Conservation (phyloP, 2,797 vertebrate genomes). For the Perodicticus potto region DNA sequence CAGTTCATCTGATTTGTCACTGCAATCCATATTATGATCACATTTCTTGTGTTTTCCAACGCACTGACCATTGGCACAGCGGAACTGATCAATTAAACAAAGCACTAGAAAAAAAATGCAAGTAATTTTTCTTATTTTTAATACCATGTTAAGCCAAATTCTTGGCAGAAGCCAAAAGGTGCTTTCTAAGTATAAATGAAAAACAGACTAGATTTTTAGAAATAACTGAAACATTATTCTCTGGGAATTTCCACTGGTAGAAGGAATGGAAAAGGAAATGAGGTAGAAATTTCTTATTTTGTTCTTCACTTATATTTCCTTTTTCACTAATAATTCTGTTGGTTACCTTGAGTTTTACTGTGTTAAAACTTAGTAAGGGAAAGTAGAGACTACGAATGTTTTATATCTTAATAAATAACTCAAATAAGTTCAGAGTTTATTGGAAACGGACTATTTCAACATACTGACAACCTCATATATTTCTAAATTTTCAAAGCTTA, state of each 20-base stretch:
- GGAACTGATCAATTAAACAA: constrained; percentile 95
- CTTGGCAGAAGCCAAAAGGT: constrained; percentile 36
- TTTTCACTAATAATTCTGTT: constrained; percentile 49
- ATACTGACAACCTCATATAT: background rate
- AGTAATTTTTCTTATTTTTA: constrained; percentile 64
- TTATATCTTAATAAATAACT: background rate
- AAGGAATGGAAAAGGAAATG: background rate
- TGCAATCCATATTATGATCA: constrained; percentile 96
- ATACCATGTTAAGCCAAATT: constrained; percentile 30
- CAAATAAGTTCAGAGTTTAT: background rate
- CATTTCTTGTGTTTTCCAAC: constrained; percentile 97
- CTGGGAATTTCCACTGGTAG: background rate
- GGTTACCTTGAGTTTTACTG: background rate
- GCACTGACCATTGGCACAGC: constrained; percentile 95
- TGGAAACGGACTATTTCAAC: constrained; percentile 35
- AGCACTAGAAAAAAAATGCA: constrained; percentile 87
- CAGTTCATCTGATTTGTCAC: constrained; percentile 95
- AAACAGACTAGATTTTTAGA: constrained; percentile 47
- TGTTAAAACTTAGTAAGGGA: background rate
- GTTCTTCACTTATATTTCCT: constrained; percentile 18
- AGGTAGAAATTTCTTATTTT: constrained; percentile 46
- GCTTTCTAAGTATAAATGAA: constrained; percentile 42
- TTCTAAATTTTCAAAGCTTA: constrained; percentile 25
- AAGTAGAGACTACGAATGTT: constrained; percentile 4
- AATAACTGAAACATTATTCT: constrained; percentile 29